phyloP scores from a whole-genome alignment of 1,140 invertebrate species.

The Drosophila littoralis region DNA sequence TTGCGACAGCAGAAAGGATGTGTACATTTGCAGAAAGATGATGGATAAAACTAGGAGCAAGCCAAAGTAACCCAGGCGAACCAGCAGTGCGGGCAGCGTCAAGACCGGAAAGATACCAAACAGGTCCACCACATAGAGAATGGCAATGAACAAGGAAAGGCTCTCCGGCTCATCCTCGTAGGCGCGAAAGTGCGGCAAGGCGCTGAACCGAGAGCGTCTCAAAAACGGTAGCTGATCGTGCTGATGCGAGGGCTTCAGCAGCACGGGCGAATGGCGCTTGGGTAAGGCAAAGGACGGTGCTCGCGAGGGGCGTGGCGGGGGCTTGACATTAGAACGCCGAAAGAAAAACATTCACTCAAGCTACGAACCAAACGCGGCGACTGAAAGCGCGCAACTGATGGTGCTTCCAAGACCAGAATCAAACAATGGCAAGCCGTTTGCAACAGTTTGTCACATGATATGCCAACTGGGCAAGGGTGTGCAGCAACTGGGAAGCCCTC shows the following conservation, averaged over 20 bases:
- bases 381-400: slow-evolving; percentile 46
- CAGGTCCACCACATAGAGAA: slow-evolving; percentile 91
- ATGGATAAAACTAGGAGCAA: slow-evolving; percentile 88
- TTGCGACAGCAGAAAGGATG: slow-evolving; percentile 89
- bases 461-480: neutral
- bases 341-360: slow-evolving; percentile 67
- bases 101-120: slow-evolving; percentile 93
- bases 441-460: slow-evolving; percentile 65
- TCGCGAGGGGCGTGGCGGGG: slow-evolving; percentile 65
- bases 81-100: slow-evolving; percentile 89
- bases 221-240: slow-evolving; percentile 78
- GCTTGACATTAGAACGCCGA: slow-evolving; percentile 60
- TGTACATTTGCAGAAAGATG: slow-evolving; percentile 90
- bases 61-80: slow-evolving; percentile 90
- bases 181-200: slow-evolving; percentile 75
- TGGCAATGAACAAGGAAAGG: slow-evolving; percentile 87
- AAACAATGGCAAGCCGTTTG: slow-evolving; percentile 27
- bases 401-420: slow-evolving; percentile 48
- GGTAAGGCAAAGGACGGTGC: slow-evolving; percentile 65
- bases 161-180: slow-evolving; percentile 68
- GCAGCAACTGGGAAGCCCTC: slow-evolving; percentile 60
- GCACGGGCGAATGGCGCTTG: slow-evolving; percentile 57
- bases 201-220: slow-evolving; percentile 73
- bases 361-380: slow-evolving; percentile 47
- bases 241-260: slow-evolving; percentile 67